These are phyloP conservation scores for Stenotaenia linearis DNA, from an alignment of 2,888 invertebrate genomes.

Conservation along the genomic window DNA sequence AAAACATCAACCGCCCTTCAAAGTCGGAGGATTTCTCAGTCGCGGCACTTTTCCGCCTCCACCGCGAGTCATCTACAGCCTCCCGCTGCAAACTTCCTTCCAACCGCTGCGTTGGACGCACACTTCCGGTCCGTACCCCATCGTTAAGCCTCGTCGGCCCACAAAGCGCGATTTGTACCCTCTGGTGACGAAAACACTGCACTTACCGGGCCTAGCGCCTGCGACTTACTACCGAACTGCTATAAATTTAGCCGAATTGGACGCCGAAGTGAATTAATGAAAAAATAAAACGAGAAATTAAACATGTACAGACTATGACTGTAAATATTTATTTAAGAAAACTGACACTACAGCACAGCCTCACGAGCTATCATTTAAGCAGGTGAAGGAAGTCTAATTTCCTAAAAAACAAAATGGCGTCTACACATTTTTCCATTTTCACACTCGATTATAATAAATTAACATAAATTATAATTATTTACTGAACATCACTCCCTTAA, in stretches of 20 bases:
- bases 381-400: background rate
- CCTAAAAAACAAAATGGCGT: background rate
- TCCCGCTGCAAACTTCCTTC: background rate
- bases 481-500: background rate
- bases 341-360: conserved; percentile 31
- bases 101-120: background rate
- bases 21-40: background rate
- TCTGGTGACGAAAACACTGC: conserved; percentile 2
- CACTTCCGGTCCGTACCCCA: background rate
- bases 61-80: background rate
- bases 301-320: conserved; percentile 27
- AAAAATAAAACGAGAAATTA: background rate
- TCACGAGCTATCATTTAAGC: conserved; percentile 27
- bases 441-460: too few species aligned
- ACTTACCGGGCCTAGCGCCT: background rate
- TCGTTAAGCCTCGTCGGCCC: background rate
- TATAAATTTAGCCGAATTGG: background rate
- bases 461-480: too few species aligned
- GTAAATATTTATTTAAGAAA: conserved; percentile 33
- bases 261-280: background rate
- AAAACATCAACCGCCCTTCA: background rate
- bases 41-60: background rate
- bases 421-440: background rate
- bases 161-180: background rate
- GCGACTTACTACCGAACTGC: background rate